Conservation (phyloP, 1,140 invertebrate genomes). For the Thalassaphorura encarpata region DNA sequence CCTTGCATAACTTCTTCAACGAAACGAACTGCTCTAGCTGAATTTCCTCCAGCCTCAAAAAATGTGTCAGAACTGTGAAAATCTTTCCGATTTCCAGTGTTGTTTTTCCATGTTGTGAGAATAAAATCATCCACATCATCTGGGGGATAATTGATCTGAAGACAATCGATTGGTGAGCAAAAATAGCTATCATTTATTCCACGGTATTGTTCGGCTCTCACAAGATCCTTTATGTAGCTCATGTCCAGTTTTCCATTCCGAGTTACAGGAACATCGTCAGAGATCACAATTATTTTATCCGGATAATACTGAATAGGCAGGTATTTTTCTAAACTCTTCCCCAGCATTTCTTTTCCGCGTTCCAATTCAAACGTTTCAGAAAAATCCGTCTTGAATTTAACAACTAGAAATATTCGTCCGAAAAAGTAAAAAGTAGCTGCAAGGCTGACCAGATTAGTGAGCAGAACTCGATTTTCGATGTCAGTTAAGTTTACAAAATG, state of each 20-base stretch:
- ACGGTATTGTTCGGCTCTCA: background rate
- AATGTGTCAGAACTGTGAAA: slow-evolving; percentile 33
- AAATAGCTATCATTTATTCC: slow-evolving; percentile 4
- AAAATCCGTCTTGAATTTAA: slow-evolving; percentile 42
- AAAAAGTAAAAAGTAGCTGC: slow-evolving; percentile 20
- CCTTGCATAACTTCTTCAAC: slow-evolving; percentile 33
- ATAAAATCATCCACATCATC: slow-evolving; percentile 42
- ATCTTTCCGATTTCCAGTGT: background rate
- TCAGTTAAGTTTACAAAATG: slow-evolving; percentile 50
- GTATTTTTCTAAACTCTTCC: background rate
- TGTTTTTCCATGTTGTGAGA: slow-evolving; percentile 49
- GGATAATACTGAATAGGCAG: slow-evolving; percentile 1
- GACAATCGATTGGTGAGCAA: slow-evolving; percentile 42
- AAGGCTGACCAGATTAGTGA: background rate
- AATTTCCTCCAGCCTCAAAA: slow-evolving; percentile 40
- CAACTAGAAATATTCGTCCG: slow-evolving; percentile 42
- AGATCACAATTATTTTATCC: background rate
- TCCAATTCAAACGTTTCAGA: slow-evolving; percentile 33
- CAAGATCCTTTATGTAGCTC: background rate
- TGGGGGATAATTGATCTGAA: slow-evolving; percentile 40
- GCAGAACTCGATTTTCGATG: slow-evolving; percentile 47
- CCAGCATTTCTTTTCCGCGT: slow-evolving; percentile 40
- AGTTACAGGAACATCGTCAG: slow-evolving; percentile 2
- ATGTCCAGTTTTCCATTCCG: no score
- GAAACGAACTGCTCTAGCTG: slow-evolving; percentile 39